phyloP scores from a whole-genome alignment of 2,888 invertebrate species.

The Drosophila buzzatii region DNA sequence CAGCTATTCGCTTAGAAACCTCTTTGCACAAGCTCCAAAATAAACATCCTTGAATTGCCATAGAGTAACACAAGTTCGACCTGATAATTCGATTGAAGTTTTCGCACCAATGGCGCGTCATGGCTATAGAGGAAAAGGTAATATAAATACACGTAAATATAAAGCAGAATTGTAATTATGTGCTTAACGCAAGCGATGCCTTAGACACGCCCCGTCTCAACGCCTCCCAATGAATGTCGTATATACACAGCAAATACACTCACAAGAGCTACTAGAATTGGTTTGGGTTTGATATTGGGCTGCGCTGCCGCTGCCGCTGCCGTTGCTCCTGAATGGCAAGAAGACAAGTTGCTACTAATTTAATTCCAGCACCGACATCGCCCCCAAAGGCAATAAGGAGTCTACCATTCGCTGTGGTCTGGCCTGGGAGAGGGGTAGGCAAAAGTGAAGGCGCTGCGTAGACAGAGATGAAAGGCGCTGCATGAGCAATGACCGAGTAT shows the following conservation, averaged over 20 bases:
- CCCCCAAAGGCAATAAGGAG: background rate
- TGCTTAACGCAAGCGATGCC: conserved; percentile 78
- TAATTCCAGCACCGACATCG: conserved; percentile 56
- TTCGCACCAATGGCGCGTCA: conserved; percentile 25
- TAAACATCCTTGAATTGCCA: background rate
- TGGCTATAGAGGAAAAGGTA: conserved; percentile 55
- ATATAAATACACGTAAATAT: conserved; percentile 79
- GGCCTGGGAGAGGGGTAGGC: background rate
- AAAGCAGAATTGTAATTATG: conserved; percentile 81
- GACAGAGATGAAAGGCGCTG: conserved; percentile 14
- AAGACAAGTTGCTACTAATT: conserved; percentile 73
- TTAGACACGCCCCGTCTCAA: conserved; percentile 30
- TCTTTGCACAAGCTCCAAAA: background rate
- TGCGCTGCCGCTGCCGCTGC: conserved; percentile 17
- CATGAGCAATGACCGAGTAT: background rate
- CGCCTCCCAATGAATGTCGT: conserved; percentile 7
- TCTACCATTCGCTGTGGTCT: background rate
- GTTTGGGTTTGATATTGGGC: conserved; percentile 32
- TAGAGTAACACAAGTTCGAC: conserved; percentile 31
- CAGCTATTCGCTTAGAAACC: background rate
- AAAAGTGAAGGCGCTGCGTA: background rate
- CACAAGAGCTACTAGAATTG: conserved; percentile 16
- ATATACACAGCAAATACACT: conserved; percentile 16
- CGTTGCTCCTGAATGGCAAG: conserved; percentile 11
- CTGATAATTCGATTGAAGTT: background rate